These are phyloP conservation scores for Halcyon chelicuti DNA, from an alignment of 2,797 vertebrate genomes.

Conservation along the genomic window DNA sequence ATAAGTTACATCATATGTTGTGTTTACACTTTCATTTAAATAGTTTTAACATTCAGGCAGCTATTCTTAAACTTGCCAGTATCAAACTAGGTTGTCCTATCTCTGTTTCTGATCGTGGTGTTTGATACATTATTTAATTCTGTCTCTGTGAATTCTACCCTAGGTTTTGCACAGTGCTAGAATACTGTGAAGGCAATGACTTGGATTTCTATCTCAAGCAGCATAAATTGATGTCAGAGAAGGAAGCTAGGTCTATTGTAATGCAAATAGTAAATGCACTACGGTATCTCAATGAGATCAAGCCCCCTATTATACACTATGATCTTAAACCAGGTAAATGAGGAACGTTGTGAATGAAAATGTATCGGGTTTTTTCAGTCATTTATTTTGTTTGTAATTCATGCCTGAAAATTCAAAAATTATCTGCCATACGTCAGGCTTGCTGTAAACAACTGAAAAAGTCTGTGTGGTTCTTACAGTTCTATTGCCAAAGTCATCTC, in stretches of 20 bases:
- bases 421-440: not conserved
- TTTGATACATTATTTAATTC: not conserved
- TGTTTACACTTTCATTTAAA: not conserved
- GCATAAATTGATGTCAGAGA: constrained; percentile 99
- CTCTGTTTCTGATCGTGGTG: not conserved
- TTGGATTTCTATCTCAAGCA: constrained; percentile 99
- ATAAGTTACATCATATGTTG: not conserved
- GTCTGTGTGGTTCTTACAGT: not conserved
- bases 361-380: not conserved
- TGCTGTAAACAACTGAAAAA: not conserved
- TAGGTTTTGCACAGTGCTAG: constrained; percentile 99
- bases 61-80: not conserved
- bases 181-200: constrained; percentile 99
- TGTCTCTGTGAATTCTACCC: not conserved
- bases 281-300: constrained; percentile 99
- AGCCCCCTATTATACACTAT: constrained; percentile 99
- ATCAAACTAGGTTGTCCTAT: not conserved
- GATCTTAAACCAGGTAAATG: constrained; percentile 97
- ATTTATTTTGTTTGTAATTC: not conserved
- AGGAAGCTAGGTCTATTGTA: constrained; percentile 98
- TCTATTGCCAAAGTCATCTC: not conserved
- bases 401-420: not conserved
- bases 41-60: not conserved
- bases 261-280: constrained; percentile 99
- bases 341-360: not conserved